Evolutionary conservation across 2,113 vertebrate species (phyloP), one percentile per base, ranked within the genome.

Genomic region (Sturnira hondurensis): DNA sequence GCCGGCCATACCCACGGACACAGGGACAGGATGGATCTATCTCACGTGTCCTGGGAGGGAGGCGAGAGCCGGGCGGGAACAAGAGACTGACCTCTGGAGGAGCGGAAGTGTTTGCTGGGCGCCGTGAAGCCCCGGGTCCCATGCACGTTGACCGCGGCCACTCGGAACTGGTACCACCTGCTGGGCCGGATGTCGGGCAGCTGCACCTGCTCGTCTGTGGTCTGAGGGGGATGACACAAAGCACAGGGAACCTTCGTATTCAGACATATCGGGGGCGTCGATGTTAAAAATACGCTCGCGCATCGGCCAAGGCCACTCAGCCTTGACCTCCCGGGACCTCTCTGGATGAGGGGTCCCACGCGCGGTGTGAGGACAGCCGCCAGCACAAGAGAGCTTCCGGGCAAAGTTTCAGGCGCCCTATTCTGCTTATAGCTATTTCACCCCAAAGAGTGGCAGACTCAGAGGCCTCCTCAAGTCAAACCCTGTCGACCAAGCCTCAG

Each of bases 131-230:
- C 99, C 3, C 99, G 99, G 0, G 99, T 99, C 73, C 99, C 99
- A 0, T 99, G 99, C 50, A 99, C 99, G 0, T 99, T 99, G 83
- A 99, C 99, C 0, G 99, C 99, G 0, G 99, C 99, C 96, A 99
- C 99, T 0, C 99, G 99, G 98, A 99, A 99, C 99, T 99, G 99
- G 98, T 99, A 99, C 99, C 99, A 99, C 91, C 99, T 97, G 98
- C 99, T 99, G 3, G 99, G 99, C 61, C 99, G 98, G 94, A 99
- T 98, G 98, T 99, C 99, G 0, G 77, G 97, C 98, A 99, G 98
- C 94, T 98, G 98, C 38, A 99, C 91, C 0, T 98, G 98, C 97
- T 99, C 99, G 0, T 99, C 99, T 3, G 99, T 99, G 43, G 99
- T 99, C 99, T 99, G 98, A 14, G 78, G 97, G 97, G 97, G 98